phyloP scores from a whole-genome alignment of 2,113 vertebrate genomes.

The Acrocephalus arundinaceus region DNA sequence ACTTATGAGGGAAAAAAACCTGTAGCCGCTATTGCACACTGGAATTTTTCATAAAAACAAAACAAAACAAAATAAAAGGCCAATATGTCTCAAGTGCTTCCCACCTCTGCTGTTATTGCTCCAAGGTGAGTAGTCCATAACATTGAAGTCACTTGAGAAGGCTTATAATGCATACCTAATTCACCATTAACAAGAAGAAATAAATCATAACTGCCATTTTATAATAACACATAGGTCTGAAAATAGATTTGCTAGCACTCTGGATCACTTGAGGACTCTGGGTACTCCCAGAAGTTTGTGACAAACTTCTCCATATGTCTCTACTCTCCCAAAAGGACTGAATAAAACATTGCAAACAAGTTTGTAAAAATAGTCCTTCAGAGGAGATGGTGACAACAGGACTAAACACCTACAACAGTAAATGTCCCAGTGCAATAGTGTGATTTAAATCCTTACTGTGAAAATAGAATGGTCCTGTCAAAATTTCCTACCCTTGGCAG shows the following conservation, averaged over 20 bases:
- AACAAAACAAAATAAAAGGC: neutral
- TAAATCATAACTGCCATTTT: neutral
- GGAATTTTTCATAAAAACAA: neutral
- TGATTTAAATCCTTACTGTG: neutral
- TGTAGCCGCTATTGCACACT: neutral
- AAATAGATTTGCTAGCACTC: neutral
- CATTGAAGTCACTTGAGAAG: neutral
- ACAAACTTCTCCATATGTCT: neutral
- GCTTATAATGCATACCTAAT: neutral
- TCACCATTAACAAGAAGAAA: neutral
- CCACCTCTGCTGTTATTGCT: neutral
- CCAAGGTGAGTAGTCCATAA: neutral
- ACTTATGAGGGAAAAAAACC: fast-evolving
- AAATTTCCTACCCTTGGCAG: neutral
- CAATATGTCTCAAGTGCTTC: neutral
- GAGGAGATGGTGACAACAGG: neutral
- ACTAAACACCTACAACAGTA: neutral
- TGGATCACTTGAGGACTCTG: neutral
- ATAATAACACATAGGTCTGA: neutral
- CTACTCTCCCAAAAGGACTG: neutral
- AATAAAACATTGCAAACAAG: neutral
- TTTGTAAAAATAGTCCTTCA: neutral
- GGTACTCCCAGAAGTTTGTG: neutral
- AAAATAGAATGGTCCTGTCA: neutral
- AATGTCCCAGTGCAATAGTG: neutral